These are phyloP conservation scores for Montipora capricornis DNA, from an alignment of 64 coral and sea anemone species.

Conservation along the genomic window DNA sequence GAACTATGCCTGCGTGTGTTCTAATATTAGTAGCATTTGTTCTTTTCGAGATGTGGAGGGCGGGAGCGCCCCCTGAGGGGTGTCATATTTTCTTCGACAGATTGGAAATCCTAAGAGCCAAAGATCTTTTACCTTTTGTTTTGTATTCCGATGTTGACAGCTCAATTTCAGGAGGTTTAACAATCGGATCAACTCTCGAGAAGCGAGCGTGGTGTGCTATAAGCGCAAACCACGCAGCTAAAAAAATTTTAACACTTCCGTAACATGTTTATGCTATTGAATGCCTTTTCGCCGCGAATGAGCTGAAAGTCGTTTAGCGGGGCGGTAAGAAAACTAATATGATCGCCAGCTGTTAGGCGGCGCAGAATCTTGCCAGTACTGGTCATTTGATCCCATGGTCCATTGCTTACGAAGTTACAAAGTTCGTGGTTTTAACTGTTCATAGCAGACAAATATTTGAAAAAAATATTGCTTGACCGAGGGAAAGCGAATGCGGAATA, in stretches of 20 bases:
- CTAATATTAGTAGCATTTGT: slow-evolving; percentile 93
- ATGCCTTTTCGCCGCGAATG: slow-evolving; percentile 14
- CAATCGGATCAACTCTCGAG: slow-evolving; percentile 52
- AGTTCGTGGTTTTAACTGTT: slow-evolving; percentile 2
- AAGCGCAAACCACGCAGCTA: slow-evolving; percentile 35
- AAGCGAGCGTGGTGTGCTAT: slow-evolving; percentile 31
- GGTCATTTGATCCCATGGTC: neutral
- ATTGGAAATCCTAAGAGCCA: slow-evolving; percentile 58
- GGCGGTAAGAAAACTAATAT: slow-evolving; percentile 36
- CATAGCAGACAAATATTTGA: neutral
- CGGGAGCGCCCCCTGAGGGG: slow-evolving; percentile 63
- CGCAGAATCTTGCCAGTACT: neutral
- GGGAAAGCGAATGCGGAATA: neutral
- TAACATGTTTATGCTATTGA: slow-evolving; percentile 42
- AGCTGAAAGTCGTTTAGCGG: slow-evolving; percentile 35
- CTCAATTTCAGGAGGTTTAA: slow-evolving; percentile 42
- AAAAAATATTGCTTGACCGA: neutral
- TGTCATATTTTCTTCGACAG: slow-evolving; percentile 67
- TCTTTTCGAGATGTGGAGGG: slow-evolving; percentile 64
- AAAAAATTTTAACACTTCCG: slow-evolving; percentile 43
- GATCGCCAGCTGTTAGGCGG: slow-evolving; percentile 21
- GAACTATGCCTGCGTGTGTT: slow-evolving; percentile 70
- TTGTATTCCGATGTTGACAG: slow-evolving; percentile 56
- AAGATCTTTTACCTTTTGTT: slow-evolving; percentile 66
- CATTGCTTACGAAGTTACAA: neutral